Evolutionary conservation across 2,888 invertebrate genomes (phyloP).

Genomic region (Andrena fulva): DNA sequence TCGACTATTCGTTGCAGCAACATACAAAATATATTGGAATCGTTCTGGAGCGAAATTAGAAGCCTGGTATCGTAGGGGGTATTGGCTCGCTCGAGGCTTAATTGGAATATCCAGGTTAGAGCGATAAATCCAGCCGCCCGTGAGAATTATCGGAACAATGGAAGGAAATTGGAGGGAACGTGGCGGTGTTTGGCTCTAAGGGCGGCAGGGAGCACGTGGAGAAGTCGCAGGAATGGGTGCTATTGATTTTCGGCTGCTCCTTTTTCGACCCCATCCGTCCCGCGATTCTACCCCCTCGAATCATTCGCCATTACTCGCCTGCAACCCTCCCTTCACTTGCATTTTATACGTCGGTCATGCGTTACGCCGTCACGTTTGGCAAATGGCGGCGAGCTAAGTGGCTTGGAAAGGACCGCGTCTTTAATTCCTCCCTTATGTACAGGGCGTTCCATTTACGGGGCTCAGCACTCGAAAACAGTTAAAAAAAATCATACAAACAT

Average conservation of each 20-base stretch:
- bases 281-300: slow-evolving; percentile 70
- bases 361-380: slow-evolving; percentile 54
- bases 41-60: no score
- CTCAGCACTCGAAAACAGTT: no score
- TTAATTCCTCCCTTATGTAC: slow-evolving; percentile 31
- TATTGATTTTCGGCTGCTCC: slow-evolving; percentile 71
- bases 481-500: no score
- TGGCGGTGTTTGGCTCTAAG: slow-evolving; percentile 2
- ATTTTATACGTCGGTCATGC: slow-evolving; percentile 43
- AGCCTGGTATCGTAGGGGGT: no score
- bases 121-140: not conserved
- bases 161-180: slow-evolving; percentile 5
- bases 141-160: not conserved
- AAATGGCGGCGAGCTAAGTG: slow-evolving; percentile 71
- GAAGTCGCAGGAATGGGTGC: slow-evolving; percentile 44
- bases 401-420: slow-evolving; percentile 39
- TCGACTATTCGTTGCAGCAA: no score
- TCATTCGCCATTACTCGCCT: slow-evolving; percentile 60
- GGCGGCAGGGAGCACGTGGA: slow-evolving; percentile 19
- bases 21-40: no score
- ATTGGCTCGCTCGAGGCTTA: not conserved
- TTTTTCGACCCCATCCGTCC: slow-evolving; percentile 68
- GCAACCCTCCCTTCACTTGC: slow-evolving; percentile 40
- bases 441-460: no score
- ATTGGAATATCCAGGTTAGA: not conserved